Percentiles rank a stretch among this genome's conserved stretches.
phyloP scores from a whole-genome alignment of 2,888 invertebrate species.

The Apotomis turbidana region DNA sequence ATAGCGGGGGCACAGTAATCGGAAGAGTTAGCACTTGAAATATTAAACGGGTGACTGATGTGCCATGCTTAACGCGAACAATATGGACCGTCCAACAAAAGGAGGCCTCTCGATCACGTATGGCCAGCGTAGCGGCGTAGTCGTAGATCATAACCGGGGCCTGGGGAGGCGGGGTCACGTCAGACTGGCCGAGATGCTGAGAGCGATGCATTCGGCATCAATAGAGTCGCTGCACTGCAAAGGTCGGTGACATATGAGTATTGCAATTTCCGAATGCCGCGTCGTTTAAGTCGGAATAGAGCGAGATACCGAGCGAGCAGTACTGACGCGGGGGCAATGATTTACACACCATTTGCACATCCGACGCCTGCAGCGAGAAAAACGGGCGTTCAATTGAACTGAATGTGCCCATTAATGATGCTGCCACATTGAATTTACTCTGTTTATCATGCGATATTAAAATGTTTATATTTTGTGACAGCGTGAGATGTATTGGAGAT shows the following conservation, averaged over 20 bases:
- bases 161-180: conserved; percentile 52
- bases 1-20: conserved; percentile 20
- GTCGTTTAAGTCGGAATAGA: conserved; percentile 57
- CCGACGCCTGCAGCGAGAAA: conserved; percentile 34
- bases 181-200: conserved; percentile 55
- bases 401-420: conserved; percentile 28
- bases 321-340: conserved; percentile 34
- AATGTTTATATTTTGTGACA: background rate
- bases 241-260: conserved; percentile 74
- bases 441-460: conserved; percentile 5
- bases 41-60: conserved; percentile 56
- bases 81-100: conserved; percentile 53
- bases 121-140: conserved; percentile 44
- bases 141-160: conserved; percentile 21
- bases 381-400: conserved; percentile 36
- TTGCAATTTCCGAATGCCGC: conserved; percentile 75
- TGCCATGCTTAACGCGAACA: conserved; percentile 45
- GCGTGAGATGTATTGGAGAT: background rate
- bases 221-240: conserved; percentile 65
- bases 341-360: conserved; percentile 40
- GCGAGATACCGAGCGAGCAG: conserved; percentile 35
- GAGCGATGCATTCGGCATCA: conserved; percentile 66
- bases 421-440: conserved; percentile 7
- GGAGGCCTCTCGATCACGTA: conserved; percentile 50
- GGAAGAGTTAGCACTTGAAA: conserved; percentile 53